Evolutionary conservation across 2,797 vertebrate species (phyloP).

Genomic region (Lagorchestes hirsutus): DNA sequence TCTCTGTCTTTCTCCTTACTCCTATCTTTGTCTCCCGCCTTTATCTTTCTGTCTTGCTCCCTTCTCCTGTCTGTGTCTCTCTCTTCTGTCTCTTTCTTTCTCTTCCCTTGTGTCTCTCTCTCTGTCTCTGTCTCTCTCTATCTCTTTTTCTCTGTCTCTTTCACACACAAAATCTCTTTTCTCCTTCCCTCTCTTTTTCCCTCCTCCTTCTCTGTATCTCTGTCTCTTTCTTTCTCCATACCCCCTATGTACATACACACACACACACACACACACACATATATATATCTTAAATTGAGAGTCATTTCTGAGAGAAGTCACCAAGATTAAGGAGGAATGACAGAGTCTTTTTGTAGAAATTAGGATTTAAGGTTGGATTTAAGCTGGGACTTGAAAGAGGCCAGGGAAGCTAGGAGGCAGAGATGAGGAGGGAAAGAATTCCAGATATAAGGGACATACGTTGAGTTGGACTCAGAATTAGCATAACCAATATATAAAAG

Average conservation of each 20-base stretch:
- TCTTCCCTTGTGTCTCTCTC: no score
- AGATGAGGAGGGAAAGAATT: not conserved
- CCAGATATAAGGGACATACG: not conserved
- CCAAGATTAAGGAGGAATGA: not conserved
- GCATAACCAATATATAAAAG: not conserved
- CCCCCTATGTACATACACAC: no score
- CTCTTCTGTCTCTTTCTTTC: no score
- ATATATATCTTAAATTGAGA: not conserved
- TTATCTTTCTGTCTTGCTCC: no score
- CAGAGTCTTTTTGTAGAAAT: not conserved
- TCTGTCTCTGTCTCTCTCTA: no score
- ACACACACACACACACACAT: not conserved
- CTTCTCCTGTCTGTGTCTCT: not conserved
- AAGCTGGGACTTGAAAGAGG: not conserved
- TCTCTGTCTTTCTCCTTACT: not conserved
- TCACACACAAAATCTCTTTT: not conserved
- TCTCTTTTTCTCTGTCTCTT: no score
- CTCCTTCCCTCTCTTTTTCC: not conserved
- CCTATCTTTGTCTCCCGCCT: not conserved
- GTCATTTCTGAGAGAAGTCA: not conserved
- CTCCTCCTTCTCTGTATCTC: not conserved
- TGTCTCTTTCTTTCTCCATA: not conserved
- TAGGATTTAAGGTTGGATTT: not conserved
- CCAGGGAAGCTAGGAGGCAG: not conserved
- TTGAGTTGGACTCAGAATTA: not conserved